These are phyloP conservation scores for Scaptomyza cyrtandrae DNA, from an alignment of 2,888 invertebrate genomes.

Conservation along the genomic window DNA sequence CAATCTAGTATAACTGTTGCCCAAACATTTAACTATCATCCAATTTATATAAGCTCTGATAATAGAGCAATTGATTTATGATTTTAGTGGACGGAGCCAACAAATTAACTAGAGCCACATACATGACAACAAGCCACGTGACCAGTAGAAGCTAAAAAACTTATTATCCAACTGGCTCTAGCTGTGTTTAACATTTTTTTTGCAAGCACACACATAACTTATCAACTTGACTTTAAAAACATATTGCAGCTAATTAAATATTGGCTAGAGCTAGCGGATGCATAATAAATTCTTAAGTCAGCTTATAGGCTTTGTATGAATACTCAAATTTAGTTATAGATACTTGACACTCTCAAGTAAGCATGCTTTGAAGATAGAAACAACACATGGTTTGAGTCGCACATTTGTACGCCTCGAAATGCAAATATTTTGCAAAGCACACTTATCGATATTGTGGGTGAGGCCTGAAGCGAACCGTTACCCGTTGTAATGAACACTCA, in stretches of 20 bases:
- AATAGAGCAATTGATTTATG: constrained; percentile 36
- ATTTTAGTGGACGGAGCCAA: constrained; percentile 13
- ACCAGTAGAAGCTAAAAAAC: neutral
- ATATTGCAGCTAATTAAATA: neutral
- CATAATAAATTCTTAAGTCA: neutral
- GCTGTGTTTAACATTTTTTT: neutral
- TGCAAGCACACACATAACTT: neutral
- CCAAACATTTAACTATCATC: neutral
- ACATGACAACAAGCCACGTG: constrained; percentile 15
- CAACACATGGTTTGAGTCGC: neutral
- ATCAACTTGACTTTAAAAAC: neutral
- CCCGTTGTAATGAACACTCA: constrained; percentile 50
- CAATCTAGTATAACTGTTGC: neutral
- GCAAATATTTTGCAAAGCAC: constrained; percentile 39
- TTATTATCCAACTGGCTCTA: neutral
- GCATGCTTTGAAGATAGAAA: constrained; percentile 31
- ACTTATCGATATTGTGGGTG: constrained; percentile 45
- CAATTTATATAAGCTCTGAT: constrained; percentile 29
- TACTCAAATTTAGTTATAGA: constrained; percentile 13
- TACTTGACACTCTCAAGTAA: constrained; percentile 16
- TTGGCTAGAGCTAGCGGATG: neutral
- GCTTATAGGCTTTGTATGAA: neutral
- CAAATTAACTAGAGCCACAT: constrained; percentile 26
- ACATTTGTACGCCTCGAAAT: constrained; percentile 38
- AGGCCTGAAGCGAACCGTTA: constrained; percentile 26